These are phyloP conservation scores for Bos indicus DNA, from an alignment of 2,113 vertebrate species.

Conservation along the genomic window DNA sequence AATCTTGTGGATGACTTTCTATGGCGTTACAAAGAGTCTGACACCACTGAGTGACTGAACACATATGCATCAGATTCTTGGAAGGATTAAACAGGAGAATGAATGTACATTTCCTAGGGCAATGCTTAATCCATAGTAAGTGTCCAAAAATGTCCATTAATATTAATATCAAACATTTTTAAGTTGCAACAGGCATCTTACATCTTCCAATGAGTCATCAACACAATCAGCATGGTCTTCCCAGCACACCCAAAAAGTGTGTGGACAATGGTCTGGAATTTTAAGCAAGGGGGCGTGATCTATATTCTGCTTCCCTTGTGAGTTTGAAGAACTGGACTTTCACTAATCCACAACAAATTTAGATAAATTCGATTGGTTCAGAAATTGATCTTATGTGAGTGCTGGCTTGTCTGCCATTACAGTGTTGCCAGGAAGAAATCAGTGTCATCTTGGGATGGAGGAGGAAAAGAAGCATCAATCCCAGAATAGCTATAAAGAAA, in stretches of 20 bases:
- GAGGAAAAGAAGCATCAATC: not conserved
- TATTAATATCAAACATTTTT: not conserved
- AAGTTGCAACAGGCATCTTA: not conserved
- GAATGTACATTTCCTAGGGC: not conserved
- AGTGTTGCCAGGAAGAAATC: constrained; percentile 34
- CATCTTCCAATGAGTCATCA: not conserved
- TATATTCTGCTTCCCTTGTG: constrained; percentile 41
- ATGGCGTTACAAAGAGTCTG: not conserved
- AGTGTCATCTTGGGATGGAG: not conserved
- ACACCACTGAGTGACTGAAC: not conserved
- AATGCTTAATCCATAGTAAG: not conserved
- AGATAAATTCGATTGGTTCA: constrained; percentile 57
- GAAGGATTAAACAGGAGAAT: not conserved
- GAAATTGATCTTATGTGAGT: constrained; percentile 49
- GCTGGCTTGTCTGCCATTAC: constrained; percentile 36
- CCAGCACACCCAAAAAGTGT: not conserved
- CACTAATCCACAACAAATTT: constrained; percentile 57
- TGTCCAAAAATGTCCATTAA: not conserved
- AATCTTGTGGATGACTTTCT: not conserved
- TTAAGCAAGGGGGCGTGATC: constrained; percentile 6
- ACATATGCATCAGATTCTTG: not conserved
- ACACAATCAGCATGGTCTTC: not conserved
- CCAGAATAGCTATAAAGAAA: constrained; percentile 1
- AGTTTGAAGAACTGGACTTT: constrained; percentile 5
- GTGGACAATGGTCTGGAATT: constrained; percentile 4